Percentiles rank a stretch among this genome's conserved stretches.
phyloP scores from a whole-genome alignment of 2,113 vertebrate species.

The Parus major region DNA sequence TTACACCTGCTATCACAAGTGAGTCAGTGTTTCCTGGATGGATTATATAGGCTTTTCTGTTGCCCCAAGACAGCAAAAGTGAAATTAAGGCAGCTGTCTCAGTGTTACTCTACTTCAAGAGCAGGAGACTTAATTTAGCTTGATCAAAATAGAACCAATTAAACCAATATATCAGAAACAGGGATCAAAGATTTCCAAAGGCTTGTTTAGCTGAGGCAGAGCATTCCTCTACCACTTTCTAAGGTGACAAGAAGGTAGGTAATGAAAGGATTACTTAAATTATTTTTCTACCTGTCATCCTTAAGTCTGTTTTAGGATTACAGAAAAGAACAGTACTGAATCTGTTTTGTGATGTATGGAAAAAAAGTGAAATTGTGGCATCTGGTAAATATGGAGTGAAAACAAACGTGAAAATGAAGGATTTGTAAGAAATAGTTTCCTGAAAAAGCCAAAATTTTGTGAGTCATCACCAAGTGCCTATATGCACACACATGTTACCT shows the following conservation, averaged over 20 bases:
- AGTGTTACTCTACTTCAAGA: neutral
- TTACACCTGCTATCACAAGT: neutral
- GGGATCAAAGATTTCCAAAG: neutral
- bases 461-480: neutral
- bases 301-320: constrained; percentile 31
- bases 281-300: constrained; percentile 26
- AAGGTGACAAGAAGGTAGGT: neutral
- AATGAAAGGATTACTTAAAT: constrained; percentile 28
- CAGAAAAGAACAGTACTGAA: constrained; percentile 10
- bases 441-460: neutral
- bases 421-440: neutral
- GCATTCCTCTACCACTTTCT: neutral
- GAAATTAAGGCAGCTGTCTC: neutral
- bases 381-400: constrained; percentile 26
- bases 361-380: constrained; percentile 30
- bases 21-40: neutral
- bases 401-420: constrained; percentile 6
- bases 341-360: constrained; percentile 28
- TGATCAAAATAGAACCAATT: neutral
- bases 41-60: neutral
- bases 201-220: neutral
- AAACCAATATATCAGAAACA: neutral
- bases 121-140: neutral
- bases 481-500: neutral
- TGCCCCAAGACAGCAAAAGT: neutral